Conservation (phyloP, 2,888 invertebrate genomes). For the Leptinotarsa tumamoca region DNA sequence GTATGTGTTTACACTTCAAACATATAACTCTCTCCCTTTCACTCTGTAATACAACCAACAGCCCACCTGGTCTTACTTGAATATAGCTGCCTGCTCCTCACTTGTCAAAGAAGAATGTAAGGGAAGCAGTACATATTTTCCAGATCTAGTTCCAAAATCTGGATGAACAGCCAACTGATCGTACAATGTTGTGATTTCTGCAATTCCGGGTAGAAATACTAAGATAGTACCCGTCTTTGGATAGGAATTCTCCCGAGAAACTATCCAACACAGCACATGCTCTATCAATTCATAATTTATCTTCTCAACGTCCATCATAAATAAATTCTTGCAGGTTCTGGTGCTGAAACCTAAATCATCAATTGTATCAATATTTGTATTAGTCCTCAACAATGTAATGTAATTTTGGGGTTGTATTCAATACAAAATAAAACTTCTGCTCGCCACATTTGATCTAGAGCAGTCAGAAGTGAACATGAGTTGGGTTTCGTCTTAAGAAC, state of each 20-base stretch:
- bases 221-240: conserved; percentile 81
- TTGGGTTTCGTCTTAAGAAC: no score
- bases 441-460: no score
- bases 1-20: no score
- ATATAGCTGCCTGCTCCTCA: conserved; percentile 75
- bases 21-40: no score
- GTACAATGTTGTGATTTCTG: conserved; percentile 80
- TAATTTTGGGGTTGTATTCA: no score
- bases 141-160: conserved; percentile 73
- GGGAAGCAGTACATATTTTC: conserved; percentile 81
- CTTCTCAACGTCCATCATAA: conserved; percentile 81
- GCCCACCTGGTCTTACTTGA: conserved; percentile 16
- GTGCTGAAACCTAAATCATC: conserved; percentile 69
- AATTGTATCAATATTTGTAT: neutral
- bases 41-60: neutral
- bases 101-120: conserved; percentile 88
- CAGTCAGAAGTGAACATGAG: no score
- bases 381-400: no score
- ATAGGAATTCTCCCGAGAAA: conserved; percentile 76
- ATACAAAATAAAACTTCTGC: no score
- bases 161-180: conserved; percentile 76
- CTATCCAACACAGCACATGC: conserved; percentile 76
- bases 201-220: conserved; percentile 83
- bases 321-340: conserved; percentile 79
- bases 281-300: conserved; percentile 84